Evolutionary conservation across 2,888 invertebrate genomes (phyloP).

Genomic region (Pristionchus japonicus): DNA sequence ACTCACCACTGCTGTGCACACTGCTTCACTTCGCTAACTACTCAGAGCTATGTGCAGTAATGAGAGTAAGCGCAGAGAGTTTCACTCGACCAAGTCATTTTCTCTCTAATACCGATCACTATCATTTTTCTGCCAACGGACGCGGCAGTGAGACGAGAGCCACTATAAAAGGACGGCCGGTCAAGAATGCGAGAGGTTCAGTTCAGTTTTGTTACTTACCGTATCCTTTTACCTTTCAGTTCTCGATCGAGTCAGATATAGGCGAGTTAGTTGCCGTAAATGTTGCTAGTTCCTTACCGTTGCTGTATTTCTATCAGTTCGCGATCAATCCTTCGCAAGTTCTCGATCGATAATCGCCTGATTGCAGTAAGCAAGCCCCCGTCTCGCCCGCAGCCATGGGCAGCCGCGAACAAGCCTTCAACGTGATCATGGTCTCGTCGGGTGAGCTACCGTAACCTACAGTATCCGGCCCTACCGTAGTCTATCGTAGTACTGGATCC

Average conservation of each 20-base stretch:
- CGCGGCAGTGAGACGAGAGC: conserved; percentile 17
- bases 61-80: too few species aligned
- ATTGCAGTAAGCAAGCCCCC: neutral
- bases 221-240: too few species aligned
- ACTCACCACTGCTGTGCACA: too few species aligned
- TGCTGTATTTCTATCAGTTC: too few species aligned
- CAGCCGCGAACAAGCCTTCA: conserved; percentile 24
- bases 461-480: too few species aligned
- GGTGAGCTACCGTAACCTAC: neutral
- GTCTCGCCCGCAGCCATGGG: conserved; percentile 1
- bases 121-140: conserved; percentile 32
- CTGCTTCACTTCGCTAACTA: too few species aligned
- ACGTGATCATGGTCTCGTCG: conserved; percentile 25
- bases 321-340: neutral
- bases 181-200: neutral
- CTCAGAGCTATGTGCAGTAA: too few species aligned
- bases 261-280: too few species aligned
- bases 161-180: neutral
- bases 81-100: too few species aligned
- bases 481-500: too few species aligned
- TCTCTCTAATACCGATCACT: conserved; percentile 25
- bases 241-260: too few species aligned
- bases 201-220: too few species aligned
- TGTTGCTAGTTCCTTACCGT: neutral
- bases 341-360: neutral